These are phyloP conservation scores for Pantherophis guttatus DNA, from an alignment of 2,113 vertebrate genomes.

Conservation along the genomic window DNA sequence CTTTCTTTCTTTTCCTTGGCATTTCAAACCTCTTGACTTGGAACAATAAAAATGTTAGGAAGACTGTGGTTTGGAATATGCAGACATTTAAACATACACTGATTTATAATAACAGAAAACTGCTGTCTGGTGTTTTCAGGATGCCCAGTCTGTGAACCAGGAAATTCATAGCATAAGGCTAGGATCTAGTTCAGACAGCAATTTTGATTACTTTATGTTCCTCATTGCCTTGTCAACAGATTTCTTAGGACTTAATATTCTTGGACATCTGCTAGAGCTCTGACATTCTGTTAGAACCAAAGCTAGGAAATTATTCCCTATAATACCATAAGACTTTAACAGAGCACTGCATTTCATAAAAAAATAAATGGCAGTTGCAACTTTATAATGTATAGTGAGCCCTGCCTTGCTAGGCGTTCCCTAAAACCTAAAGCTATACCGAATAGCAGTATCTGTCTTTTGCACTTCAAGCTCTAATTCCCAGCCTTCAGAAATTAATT, in stretches of 20 bases:
- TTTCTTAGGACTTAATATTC: neutral
- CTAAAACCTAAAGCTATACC: neutral
- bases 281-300: neutral
- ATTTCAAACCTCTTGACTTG: conserved; percentile 65
- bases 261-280: neutral
- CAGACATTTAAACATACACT: conserved; percentile 39
- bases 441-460: neutral
- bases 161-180: neutral
- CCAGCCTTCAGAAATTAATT: neutral
- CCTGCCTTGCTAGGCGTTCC: neutral
- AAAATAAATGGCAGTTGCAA: neutral
- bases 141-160: neutral
- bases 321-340: neutral
- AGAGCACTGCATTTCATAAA: neutral
- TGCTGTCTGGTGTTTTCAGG: conserved; percentile 39
- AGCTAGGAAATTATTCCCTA: neutral
- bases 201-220: neutral
- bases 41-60: conserved; percentile 57
- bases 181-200: neutral
- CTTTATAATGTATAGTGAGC: neutral
- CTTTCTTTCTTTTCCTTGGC: conserved; percentile 38
- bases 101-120: conserved; percentile 49
- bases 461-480: neutral
- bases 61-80: conserved; percentile 59
- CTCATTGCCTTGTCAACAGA: neutral